phyloP scores from a whole-genome alignment of 2,113 vertebrate genomes.

The Ondatra zibethicus region DNA sequence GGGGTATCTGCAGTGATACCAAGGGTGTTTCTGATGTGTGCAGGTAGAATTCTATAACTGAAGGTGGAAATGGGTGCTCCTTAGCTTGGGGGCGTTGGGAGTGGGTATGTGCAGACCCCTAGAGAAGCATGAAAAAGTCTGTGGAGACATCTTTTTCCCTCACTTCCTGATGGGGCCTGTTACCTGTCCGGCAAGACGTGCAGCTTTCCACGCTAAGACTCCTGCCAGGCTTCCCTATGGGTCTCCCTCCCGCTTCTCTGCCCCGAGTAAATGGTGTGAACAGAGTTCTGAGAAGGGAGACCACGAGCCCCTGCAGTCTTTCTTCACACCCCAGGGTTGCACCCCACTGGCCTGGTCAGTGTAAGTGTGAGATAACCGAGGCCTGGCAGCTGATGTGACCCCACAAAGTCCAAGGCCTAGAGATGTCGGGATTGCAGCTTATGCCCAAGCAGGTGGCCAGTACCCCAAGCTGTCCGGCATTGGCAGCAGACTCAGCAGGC shows the following conservation, averaged over 20 bases:
- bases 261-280: no score
- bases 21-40: rapidly evolving
- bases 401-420: not conserved
- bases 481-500: not conserved
- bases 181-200: rapidly evolving
- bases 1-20: not conserved
- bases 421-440: rapidly evolving
- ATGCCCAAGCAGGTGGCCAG: rapidly evolving
- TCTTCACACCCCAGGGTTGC: rapidly evolving
- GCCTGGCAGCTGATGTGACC: not conserved
- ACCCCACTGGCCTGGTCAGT: rapidly evolving
- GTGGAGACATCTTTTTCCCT: not conserved
- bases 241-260: no score
- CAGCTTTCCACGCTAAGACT: rapidly evolving
- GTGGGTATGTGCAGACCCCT: not conserved
- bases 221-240: not conserved
- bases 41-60: rapidly evolving
- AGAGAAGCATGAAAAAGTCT: not conserved
- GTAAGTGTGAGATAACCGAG: rapidly evolving
- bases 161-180: rapidly evolving
- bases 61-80: rapidly evolving
- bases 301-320: rapidly evolving
- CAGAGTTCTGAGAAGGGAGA: not conserved
- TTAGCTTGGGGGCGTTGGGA: not conserved
- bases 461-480: rapidly evolving